Base-by-base conservation (phyloP, 2,797 vertebrate genomes). In the Pangasius krempfi region DNA sequence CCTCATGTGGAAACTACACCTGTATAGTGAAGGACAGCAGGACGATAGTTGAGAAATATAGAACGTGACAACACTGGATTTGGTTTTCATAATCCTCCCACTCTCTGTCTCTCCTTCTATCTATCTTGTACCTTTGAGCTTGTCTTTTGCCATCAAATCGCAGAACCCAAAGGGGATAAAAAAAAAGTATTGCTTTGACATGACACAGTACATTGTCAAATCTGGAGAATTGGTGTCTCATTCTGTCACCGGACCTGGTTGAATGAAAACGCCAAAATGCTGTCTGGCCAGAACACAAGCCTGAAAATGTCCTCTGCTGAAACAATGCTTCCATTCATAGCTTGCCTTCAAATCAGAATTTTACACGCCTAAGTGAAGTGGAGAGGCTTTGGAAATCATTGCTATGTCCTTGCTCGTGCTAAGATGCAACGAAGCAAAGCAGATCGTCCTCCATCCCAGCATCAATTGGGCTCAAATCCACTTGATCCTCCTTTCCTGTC, bases 321-420 rank as follows among this genome's bases (percentile, higher is more conserved):
- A 76, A 85, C n/a, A 72, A 78, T 82, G 87, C 79, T 64, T 87
- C 84, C 72, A 90, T 93, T 92, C 87, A 85, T 80, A 86, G 80
- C 86, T 86, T 81, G 82, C 66, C 86, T 80, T 82, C 80, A 70
- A 86, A 88, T 40, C 22, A 14, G 79, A 37, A 40, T 62, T 44
- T 40, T 82, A 25, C 20, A 30, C 0, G 13, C n/a, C 14, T 27
- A 54, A 82, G 58, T 1, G 9, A 25, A 37, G 52, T 30, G 52
- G 25, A 37, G 22, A 40, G 20, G 10, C 50, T 40, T 60, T 88
- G 80, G 30, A 60, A 86, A 76, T 91, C 87, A 52, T 90, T 91
- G 60, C 88, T 58, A 33, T 72, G 88, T 90, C 91, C 87, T 91
- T 83, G 80, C 83, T 75, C 72, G 18, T 64, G 40, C 54, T 25